These are phyloP conservation scores for Dicerorhinus sumatrensis DNA, from an alignment of 2,113 vertebrate genomes.

Conservation along the genomic window DNA sequence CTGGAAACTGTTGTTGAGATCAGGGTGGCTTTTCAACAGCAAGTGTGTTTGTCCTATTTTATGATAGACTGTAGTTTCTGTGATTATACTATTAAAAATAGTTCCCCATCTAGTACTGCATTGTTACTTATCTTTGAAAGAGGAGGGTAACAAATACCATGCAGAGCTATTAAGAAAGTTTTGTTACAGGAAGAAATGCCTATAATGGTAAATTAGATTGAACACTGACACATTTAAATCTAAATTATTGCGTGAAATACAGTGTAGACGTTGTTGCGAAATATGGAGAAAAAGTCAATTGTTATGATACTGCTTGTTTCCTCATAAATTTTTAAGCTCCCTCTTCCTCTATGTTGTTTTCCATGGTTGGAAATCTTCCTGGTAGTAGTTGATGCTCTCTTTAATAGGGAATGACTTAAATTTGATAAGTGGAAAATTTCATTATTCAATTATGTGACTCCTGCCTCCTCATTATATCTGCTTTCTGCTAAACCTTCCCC, in stretches of 20 bases:
- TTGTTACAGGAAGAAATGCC: neutral
- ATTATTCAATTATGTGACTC: neutral
- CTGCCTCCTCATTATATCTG: neutral
- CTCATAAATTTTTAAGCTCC: neutral
- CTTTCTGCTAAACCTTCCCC: neutral
- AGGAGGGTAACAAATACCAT: neutral
- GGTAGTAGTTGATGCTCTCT: neutral
- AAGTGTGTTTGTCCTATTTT: neutral
- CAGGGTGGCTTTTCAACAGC: neutral
- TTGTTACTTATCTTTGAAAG: neutral
- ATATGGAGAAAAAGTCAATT: neutral
- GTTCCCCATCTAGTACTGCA: neutral
- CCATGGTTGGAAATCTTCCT: neutral
- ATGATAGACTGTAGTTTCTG: neutral
- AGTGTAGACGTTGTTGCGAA: neutral
- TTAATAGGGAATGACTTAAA: slow-evolving; percentile 46
- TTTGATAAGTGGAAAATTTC: slow-evolving; percentile 14
- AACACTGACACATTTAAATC: neutral
- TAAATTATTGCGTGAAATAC: slow-evolving; percentile 42
- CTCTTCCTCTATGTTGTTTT: neutral
- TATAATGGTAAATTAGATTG: neutral
- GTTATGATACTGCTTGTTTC: neutral
- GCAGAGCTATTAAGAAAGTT: slow-evolving; percentile 38
- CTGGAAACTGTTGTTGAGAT: neutral
- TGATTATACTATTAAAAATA: slow-evolving; percentile 53